Conservation (phyloP, 2,888 invertebrate genomes). For the Octonoba sinensis region DNA sequence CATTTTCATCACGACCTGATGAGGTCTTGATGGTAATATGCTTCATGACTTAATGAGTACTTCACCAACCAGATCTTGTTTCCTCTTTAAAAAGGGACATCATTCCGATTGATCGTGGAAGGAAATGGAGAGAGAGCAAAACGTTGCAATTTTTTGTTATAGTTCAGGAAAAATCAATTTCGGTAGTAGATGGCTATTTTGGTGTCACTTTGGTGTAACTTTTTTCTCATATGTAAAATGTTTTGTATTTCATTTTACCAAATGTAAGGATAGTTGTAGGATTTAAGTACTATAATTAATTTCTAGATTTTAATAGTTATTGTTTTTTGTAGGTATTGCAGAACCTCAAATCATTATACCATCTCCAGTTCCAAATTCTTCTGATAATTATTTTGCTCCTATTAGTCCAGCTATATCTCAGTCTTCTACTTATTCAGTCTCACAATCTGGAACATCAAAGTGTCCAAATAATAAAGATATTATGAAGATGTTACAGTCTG, state of each 20-base stretch:
- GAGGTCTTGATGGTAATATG: no score
- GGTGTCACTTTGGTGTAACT: no score
- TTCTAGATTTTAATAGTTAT: not conserved
- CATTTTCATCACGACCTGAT: no score
- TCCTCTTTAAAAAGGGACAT: no score
- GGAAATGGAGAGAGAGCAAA: no score
- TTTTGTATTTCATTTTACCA: constrained; percentile 4
- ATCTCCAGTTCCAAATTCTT: constrained; percentile 42
- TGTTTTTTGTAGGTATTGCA: constrained; percentile 53
- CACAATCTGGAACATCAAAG: constrained; percentile 18
- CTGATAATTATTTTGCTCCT: constrained; percentile 55
- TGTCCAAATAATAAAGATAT: constrained; percentile 47
- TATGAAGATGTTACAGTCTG: constrained; percentile 60
- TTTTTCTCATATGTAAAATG: not conserved
- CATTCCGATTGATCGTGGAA: no score
- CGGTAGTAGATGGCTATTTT: no score
- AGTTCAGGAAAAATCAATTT: no score
- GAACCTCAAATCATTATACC: constrained; percentile 53
- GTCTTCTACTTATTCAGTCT: constrained; percentile 28
- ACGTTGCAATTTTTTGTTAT: no score
- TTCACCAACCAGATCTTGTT: no score
- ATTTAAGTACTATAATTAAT: not conserved
- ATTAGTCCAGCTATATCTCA: constrained; percentile 59
- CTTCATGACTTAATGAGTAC: no score
- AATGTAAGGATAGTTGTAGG: not conserved